Conservation (phyloP, 2,113 vertebrate species). For the Verasper variegatus region DNA sequence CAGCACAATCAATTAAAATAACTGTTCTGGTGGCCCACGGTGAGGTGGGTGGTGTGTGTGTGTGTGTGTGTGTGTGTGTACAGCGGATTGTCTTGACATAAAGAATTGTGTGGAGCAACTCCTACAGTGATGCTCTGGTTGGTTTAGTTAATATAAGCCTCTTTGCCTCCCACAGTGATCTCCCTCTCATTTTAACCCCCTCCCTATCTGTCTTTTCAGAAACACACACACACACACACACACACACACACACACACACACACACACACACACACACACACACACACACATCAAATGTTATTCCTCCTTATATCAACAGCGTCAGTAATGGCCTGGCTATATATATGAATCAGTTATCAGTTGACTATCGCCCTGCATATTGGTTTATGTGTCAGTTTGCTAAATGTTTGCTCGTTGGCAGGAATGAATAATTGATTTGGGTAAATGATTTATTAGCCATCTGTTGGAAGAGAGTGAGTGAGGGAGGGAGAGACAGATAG, state of each 20-base stretch:
- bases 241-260: conserved; percentile 15
- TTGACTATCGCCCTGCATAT: conserved; percentile 15
- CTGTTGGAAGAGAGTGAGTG: conserved; percentile 67
- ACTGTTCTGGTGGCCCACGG: conserved; percentile 23
- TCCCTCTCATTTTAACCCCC: conserved; percentile 49
- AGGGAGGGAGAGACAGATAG: background rate
- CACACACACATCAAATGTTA: conserved; percentile 24
- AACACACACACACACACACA: conserved; percentile 4
- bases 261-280: conserved; percentile 16
- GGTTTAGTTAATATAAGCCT: conserved; percentile 65
- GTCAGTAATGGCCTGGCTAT: background rate
- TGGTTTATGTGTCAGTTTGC: conserved; percentile 77
- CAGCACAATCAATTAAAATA: conserved; percentile 36
- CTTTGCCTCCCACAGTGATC: conserved; percentile 61
- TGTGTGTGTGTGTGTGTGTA: background rate
- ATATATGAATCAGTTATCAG: background rate
- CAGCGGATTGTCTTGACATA: conserved; percentile 48
- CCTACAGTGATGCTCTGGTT: conserved; percentile 57
- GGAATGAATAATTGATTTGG: conserved; percentile 89
- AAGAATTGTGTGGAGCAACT: conserved; percentile 62
- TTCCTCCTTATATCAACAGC: conserved; percentile 15
- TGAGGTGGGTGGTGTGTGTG: conserved; percentile 47
- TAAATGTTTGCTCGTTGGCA: conserved; percentile 86
- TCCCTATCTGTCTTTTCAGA: conserved; percentile 23
- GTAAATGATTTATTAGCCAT: conserved; percentile 91